Base-by-base conservation (phyloP, 2,113 vertebrate species). In the Ammodytes dubius region DNA sequence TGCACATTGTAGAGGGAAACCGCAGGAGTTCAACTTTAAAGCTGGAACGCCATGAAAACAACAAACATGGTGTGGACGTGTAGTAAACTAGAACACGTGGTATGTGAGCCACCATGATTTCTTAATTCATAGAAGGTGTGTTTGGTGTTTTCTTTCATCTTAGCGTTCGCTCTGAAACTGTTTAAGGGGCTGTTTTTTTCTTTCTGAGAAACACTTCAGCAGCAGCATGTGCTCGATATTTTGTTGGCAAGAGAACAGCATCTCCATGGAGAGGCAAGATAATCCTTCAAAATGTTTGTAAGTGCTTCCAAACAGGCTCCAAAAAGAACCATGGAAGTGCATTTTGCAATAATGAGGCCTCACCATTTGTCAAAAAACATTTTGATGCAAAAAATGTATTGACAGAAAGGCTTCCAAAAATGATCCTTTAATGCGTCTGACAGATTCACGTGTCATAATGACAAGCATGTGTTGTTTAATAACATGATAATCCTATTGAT, bases 11-110 rank as follows among this genome's bases (percentile, higher is more conserved):
- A 76, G 60, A 37, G 78, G 71, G 70, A 86, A 88, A 61, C 89
- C 88, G 85, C 86, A 81, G 86, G 88, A 88, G 90, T 60, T 78
- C 74, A 70, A 73, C 66, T 82, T 88, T 81, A 90, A 72, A 74
- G 86, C 75, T 88, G 71, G 70, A 83, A 80, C 76, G 59, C 68
- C 40, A 52, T 61, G 77, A 66, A 71, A 78, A 68, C 86, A 75
- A 66, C 77, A 79, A 84, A 88, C 66, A 68, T 14, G 27, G 68
- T n/a, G 27, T 54, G 3, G 70, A 67, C 14, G 40, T 60, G 81
- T 59, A 82, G 77, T 71, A 81, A 74, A 68, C 80, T 86, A 80
- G 80, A 90, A 87, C 74, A 13, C 77, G 76, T 58, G 10, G 50
- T 45, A 80, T 66, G 64, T 57, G 39, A 70, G 71, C 68, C 67